These are phyloP conservation scores for Chrysocyon brachyurus DNA, from an alignment of 2,797 vertebrate genomes.

Conservation along the genomic window DNA sequence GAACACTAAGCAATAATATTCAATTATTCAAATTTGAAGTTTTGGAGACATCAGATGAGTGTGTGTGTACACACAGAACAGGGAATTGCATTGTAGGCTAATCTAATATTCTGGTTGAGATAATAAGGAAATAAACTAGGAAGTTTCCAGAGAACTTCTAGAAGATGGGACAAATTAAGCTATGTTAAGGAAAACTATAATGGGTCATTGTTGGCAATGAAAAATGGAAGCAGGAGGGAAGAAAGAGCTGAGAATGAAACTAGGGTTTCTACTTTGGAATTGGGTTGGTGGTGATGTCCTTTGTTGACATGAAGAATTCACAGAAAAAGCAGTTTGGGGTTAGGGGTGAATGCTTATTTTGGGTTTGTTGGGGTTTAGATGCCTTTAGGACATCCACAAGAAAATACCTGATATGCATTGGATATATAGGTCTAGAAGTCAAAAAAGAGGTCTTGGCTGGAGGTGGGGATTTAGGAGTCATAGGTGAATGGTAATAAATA, in stretches of 20 bases:
- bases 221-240: not conserved
- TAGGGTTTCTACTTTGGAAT: not conserved
- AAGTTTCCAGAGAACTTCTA: not conserved
- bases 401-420: not conserved
- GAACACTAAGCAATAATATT: not conserved
- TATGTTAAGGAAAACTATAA: not conserved
- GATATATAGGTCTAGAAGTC: not conserved
- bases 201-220: not conserved
- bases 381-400: not conserved
- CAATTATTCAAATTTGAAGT: not conserved
- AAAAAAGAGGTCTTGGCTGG: not conserved
- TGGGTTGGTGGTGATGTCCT: not conserved
- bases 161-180: not conserved
- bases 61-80: accelerated
- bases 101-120: not conserved
- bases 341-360: not conserved
- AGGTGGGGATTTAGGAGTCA: not conserved
- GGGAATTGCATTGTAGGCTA: not conserved
- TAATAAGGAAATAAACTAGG: not conserved
- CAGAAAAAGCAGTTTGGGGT: not conserved
- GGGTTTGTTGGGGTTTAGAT: not conserved
- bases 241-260: too few species aligned
- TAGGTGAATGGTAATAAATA: not conserved
- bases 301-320: not conserved
- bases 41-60: not conserved